Base-by-base conservation (phyloP, 2,797 vertebrate species). In the Hirundo rustica region DNA sequence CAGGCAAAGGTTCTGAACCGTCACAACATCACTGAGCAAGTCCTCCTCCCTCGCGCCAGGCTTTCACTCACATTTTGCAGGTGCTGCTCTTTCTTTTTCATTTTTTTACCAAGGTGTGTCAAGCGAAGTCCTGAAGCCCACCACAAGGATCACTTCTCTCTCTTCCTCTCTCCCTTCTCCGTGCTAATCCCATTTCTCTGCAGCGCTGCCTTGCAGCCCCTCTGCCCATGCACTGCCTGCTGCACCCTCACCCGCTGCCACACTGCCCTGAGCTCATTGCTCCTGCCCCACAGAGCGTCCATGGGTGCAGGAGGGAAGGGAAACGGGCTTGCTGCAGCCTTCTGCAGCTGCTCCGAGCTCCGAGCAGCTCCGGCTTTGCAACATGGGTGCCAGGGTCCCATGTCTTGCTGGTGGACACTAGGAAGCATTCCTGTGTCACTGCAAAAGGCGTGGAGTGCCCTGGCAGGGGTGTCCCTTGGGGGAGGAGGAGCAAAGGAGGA, bases 401-500 rank as follows among this genome's bases (percentile, higher is more conserved):
- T 1, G 27, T 50, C 25, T 72, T 5, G 0, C 44, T 58, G 74
- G 50, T 0, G 2, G 51, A 48, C 0, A 0, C 29, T n/a, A 20
- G 36, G 38, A 86, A 88, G 60, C 20, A 6, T 68, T 85, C 61
- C 62, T 50, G 45, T 20, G 38, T 38, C 3, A 1, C 51, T n/a
- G 47, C 1, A 5, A 74, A 78, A 89, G 21, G 17, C 38, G 9
- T 4, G 5, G 2, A 74, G 8, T 47, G 57, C 25, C 38, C 71
- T 30, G 62, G 32, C 4, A 48, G 4, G 13, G n/a, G 10, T 30
- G 32, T 2, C 7, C 29, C 15, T 0, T 0, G 18, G 7, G 6
- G 5, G 2, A 67, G 15, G 9, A 64, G 20, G 11, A 65, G 26
- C 38, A 78, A 60, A 60, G 34, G 29, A 47, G 3, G 2, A 72